Evolutionary conservation across 1,140 invertebrate genomes (phyloP), one percentile per base, ranked within the genome.

Genomic region (Neotoxoptera formosana): DNA sequence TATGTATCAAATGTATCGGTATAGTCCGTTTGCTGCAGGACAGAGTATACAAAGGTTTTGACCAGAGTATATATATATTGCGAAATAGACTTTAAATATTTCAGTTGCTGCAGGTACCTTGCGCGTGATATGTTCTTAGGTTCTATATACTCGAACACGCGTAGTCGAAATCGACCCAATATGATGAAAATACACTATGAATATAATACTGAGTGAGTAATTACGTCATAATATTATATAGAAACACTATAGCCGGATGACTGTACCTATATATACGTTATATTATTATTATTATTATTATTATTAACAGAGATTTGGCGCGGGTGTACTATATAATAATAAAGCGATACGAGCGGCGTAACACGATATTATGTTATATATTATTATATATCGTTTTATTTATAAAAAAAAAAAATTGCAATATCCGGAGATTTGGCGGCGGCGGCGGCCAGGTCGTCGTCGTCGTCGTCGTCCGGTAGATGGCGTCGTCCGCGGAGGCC

Each of bases 381-480:
- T 60, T 30, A 60, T 30, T 53, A 60, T 30, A n/a, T n/a, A n/a
- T n/a, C n/a, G n/a, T n/a, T 53, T 53, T 53, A 23, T 83, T 67
- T 83, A 83, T 23, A 41, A 83, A 83, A 81, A 83, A 81, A 83
- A 41, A 83, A 76, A 76, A 17, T 76, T n/a, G 60, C 60, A 76
- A 76, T 76, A 41, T 45, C 83, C 41, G 23, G 41, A 36, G 81
- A 41, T 41, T 30, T n/a, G 84, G 4, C 25, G 45, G 48, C 21
- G 87, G 1, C 23, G 34, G 48, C n/a, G 14, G n/a, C n/a, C 21
- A n/a, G 34, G 23, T 41, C 41, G 36, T 23, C 34, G 0, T 11
- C 11, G 51, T 17, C 3, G 51, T 17, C 8, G 17, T 30, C n/a
- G n/a, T 51, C 53, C 53, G 56, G 41, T 48, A 90, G 89, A 90